Conservation (phyloP, 2,113 vertebrate species). For the human (Homo sapiens) region DNA sequence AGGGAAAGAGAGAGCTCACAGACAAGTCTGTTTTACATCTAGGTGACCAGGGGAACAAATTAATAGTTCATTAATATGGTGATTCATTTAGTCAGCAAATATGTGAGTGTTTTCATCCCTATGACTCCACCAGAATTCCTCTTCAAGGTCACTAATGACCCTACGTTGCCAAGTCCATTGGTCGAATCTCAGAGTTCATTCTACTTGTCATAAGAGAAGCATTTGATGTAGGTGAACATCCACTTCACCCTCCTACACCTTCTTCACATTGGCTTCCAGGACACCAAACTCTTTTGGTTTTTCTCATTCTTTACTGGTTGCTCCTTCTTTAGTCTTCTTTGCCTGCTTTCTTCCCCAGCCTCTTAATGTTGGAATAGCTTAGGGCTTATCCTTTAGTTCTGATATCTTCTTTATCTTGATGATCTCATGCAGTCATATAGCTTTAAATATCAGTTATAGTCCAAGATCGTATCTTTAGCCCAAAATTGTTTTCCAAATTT, state of each 20-base stretch:
- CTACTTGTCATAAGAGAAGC: not conserved
- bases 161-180: not conserved
- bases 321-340: not conserved
- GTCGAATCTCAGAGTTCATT: not conserved
- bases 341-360: not conserved
- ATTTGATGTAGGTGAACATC: not conserved
- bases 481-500: not conserved
- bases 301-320: not conserved
- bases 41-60: not conserved
- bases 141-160: not conserved
- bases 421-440: not conserved
- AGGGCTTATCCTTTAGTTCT: not conserved
- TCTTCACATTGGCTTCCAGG: not conserved
- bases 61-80: not conserved
- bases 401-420: not conserved
- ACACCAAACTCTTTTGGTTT: not conserved
- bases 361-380: not conserved
- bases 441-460: not conserved
- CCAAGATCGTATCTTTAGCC: not conserved
- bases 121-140: not conserved
- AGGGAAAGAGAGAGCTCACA: not conserved
- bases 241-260: not conserved
- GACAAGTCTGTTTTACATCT: not conserved
- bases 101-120: not conserved
- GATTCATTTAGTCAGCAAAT: not conserved